Evolutionary conservation across 2,797 vertebrate species (phyloP).

Genomic region (Chaenodraco wilsoni): DNA sequence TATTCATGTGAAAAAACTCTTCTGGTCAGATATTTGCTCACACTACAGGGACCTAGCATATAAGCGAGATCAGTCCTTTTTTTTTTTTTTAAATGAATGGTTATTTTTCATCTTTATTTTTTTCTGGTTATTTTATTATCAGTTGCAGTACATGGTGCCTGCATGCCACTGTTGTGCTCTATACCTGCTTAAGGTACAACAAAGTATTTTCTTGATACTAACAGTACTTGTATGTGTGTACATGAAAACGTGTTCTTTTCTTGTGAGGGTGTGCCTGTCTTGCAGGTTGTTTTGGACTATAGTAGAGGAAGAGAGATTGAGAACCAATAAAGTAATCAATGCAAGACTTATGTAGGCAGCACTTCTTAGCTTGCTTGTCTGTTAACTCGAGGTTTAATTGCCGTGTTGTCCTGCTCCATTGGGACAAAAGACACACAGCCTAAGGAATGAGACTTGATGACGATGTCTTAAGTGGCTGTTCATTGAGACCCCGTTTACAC

Average conservation of each 20-base stretch:
- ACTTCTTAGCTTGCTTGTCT: slow-evolving; percentile 34
- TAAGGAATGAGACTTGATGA: too few relatives aligned
- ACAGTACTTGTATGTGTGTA: not conserved
- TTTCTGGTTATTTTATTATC: slow-evolving; percentile 4
- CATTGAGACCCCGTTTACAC: not conserved
- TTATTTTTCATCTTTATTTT: slow-evolving; percentile 10
- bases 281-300: not conserved
- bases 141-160: slow-evolving; percentile 13
- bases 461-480: not conserved
- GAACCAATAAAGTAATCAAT: slow-evolving; percentile 36
- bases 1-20: not conserved
- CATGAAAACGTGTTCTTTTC: too few relatives aligned
- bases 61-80: not conserved
- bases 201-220: slow-evolving; percentile 4
- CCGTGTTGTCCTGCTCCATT: slow-evolving; percentile 32
- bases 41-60: not conserved
- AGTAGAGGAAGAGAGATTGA: not conserved
- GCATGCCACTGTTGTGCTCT: slow-evolving; percentile 5
- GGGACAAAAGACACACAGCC: slow-evolving; percentile 13
- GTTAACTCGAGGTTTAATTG: slow-evolving; percentile 18
- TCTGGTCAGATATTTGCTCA: slow-evolving; percentile 6
- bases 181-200: slow-evolving; percentile 11
- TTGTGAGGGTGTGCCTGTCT: not conserved
- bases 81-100: not conserved
- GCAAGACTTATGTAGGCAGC: slow-evolving; percentile 11